Evolutionary conservation across 2,797 vertebrate species (phyloP), one percentile per base, ranked within the genome.

Genomic region (Trematomus bernacchii): DNA sequence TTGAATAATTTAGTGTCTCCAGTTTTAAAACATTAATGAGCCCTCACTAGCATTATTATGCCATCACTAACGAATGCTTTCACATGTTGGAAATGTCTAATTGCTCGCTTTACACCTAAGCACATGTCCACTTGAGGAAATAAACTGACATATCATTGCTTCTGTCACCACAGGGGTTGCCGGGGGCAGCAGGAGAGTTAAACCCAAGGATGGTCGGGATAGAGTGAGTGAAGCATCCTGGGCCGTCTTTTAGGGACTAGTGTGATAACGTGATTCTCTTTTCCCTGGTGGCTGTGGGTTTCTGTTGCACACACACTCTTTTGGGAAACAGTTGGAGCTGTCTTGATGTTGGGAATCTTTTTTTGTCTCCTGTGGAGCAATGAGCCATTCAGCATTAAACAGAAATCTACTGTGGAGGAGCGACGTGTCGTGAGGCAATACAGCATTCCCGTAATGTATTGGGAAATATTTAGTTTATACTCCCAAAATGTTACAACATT

Each of bases 221-320:
- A 92, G 91, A 94, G 94, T 95, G 94, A 96, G 95, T 96, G 86
- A 92, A 83, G 84, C 82, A 84, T 88, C 79, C 79, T 84, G 83
- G 79, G 80, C 69, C 51, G 55, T 87, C 82, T 69, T 66, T 80
- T 52, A 46, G 23, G 64, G 27, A 48, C 53, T 72, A 66, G 63
- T 68, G 48, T 37, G 69, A 71, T 57, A 10, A 47, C 81, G 8
- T 58, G 52, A n/a, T 61, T 83, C 52, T 87, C 40, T 88, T 67
- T 89, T 64, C 77, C 86, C 58, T 86, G 74, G 67, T 92, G 87
- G 40, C 73, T 73, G 40, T 5, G 66, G 76, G 43, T 65, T 55
- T 81, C 58, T 84, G 52, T 58, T 23, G n/a, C 51, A 23, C 40
- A 23, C 55, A 58, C 19, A 42, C 51, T 37, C 21, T 47, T 37